Evolutionary conservation across 2,888 invertebrate genomes (phyloP).

Genomic region (Julus scandinavius): DNA sequence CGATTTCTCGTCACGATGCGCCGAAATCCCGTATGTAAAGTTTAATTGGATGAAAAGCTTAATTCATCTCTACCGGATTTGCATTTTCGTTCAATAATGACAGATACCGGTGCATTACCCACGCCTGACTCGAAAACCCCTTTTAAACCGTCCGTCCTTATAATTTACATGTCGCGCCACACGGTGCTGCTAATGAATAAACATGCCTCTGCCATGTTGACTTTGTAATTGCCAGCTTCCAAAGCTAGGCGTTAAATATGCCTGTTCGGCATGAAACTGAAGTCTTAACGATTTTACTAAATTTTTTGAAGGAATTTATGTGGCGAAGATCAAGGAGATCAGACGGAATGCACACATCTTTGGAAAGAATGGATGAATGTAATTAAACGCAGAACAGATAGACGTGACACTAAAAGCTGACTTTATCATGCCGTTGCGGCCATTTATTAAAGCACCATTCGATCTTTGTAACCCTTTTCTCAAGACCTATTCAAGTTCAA

Average conservation of each 20-base stretch:
- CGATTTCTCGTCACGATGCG: not conserved
- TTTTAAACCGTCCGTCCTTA: not conserved
- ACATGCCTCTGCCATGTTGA: conserved; percentile 8
- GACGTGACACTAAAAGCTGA: not conserved
- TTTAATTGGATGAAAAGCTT: conserved; percentile 34
- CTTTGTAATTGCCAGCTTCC: not conserved
- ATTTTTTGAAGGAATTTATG: not conserved
- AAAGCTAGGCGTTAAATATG: not conserved
- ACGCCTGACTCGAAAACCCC: conserved; percentile 25
- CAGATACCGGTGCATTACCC: not conserved
- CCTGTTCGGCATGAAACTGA: not conserved
- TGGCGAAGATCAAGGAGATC: not conserved
- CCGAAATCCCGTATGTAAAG: not conserved
- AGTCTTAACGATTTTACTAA: conserved; percentile 6
- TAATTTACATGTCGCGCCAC: conserved; percentile 23
- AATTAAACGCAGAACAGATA: not conserved
- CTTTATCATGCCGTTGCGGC: not conserved
- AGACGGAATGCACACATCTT: not conserved
- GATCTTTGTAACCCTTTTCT: not conserved
- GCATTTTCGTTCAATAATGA: conserved; percentile 34
- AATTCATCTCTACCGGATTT: conserved; percentile 12
- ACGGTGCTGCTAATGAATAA: conserved; percentile 35
- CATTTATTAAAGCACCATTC: not conserved
- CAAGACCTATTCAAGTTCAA: not conserved
- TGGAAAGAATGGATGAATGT: conserved; percentile 5